These are phyloP conservation scores for Gallirallus australis DNA, from an alignment of 2,797 vertebrate genomes.

Conservation along the genomic window DNA sequence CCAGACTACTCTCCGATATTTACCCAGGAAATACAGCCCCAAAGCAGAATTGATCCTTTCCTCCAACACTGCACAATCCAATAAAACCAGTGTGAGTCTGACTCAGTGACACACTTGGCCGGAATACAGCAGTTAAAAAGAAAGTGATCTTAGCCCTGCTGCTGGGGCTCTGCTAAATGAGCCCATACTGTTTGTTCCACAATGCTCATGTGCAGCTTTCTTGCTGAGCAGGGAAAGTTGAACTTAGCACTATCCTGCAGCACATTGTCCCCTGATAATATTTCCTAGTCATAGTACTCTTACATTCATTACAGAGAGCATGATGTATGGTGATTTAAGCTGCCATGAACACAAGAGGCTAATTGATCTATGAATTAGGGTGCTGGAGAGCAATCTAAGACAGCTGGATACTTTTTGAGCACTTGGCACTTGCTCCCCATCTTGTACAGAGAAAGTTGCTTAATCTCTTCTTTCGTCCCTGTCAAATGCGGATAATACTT, in stretches of 20 bases:
- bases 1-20: neutral
- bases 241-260: neutral
- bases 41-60: neutral
- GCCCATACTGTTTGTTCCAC: neutral
- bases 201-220: neutral
- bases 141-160: neutral
- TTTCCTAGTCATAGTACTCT: neutral
- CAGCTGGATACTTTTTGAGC: neutral
- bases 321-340: neutral
- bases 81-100: neutral
- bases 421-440: rapidly evolving
- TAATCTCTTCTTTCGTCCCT: neutral
- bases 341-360: neutral
- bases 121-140: neutral
- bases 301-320: neutral
- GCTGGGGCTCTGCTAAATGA: neutral
- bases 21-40: neutral
- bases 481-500: neutral
- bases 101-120: neutral
- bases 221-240: neutral
- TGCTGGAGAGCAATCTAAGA: neutral
- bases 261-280: neutral
- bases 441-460: neutral
- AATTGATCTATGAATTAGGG: neutral
- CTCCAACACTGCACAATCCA: neutral